Evolutionary conservation across 2,113 vertebrate genomes (phyloP), one percentile per base, ranked within the genome.

Genomic region (Dolichallabes microphthalmus): DNA sequence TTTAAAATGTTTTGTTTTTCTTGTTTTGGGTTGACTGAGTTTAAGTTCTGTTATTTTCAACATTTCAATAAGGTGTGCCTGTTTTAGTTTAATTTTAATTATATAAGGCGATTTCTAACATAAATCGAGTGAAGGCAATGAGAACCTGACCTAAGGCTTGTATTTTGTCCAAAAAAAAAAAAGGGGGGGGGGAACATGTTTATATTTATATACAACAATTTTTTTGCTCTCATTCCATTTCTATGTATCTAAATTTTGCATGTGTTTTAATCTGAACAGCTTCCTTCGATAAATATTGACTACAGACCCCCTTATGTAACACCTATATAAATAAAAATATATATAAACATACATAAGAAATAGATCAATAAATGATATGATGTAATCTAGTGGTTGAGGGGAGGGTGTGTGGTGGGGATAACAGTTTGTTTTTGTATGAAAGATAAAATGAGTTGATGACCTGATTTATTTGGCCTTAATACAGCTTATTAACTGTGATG

Each of bases 121-220:
- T 53, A 4, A 30, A 79, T 35, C 30, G 0, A 39, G 61, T 35
- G 52, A 68, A 55, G 20, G 52, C 32, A 68, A 55, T 35, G 12
- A 35, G 35, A 35, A 83, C 11, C 17, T 83, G 66, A 2, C n/a
- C 15, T 50, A 15, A 17, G 45, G 30, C 39, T n/a, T 58, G 19
- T 53, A 61, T 63, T 74, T 15, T 50, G 50, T 66, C 39, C 45
- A 45, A 45, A 45, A 39, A 45, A 61, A 85, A 68, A 20, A 66
- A n/a, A n/a, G n/a, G n/a, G n/a, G n/a, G n/a, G n/a, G 50, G 66
- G 53, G 14, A 81, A 27, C 27, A 32, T 81, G n/a, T 78, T 25
- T 79, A 68, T 82, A 75, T 87, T 87, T 81, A 82, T 81, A 82
- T 52, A 77, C 61, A 74, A 30, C 52, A 39, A 19, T n/a, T 58